phyloP scores from a whole-genome alignment of 2,113 vertebrate species.

The Corythoichthys haematopterus region DNA sequence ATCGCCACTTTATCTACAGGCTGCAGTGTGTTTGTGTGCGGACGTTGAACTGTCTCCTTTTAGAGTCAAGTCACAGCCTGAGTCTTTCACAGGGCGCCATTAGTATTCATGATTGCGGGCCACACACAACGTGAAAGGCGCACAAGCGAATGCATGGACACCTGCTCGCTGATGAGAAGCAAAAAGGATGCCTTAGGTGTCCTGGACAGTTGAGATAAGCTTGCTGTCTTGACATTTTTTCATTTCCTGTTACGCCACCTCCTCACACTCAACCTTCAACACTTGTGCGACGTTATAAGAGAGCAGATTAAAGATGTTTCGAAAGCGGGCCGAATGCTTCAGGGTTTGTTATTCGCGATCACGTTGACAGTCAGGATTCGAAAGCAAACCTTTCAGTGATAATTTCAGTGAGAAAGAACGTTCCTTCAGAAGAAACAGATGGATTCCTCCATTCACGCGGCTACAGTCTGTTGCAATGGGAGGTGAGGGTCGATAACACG shows the following conservation, averaged over 20 bases:
- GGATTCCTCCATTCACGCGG: neutral
- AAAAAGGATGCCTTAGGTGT: conserved; percentile 55
- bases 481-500: neutral
- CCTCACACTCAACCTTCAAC: neutral
- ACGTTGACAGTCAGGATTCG: neutral
- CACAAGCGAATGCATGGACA: conserved; percentile 40
- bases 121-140: conserved; percentile 41
- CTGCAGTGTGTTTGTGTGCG: conserved; percentile 26
- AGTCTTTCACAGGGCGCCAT: conserved; percentile 56
- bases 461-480: conserved; percentile 31
- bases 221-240: conserved; percentile 13
- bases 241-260: neutral
- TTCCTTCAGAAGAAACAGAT: neutral
- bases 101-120: conserved; percentile 65
- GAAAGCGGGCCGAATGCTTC: neutral
- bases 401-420: neutral
- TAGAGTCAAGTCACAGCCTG: conserved; percentile 66
- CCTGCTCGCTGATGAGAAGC: conserved; percentile 40
- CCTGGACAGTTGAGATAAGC: conserved; percentile 69
- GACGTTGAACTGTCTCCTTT: conserved; percentile 41
- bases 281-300: neutral
- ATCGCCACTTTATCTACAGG: conserved; percentile 55
- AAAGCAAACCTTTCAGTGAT: neutral
- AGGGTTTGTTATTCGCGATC: neutral
- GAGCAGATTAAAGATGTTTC: neutral